Base-by-base conservation (phyloP, 2,888 invertebrate genomes). In the Hydropsyche betteni region DNA sequence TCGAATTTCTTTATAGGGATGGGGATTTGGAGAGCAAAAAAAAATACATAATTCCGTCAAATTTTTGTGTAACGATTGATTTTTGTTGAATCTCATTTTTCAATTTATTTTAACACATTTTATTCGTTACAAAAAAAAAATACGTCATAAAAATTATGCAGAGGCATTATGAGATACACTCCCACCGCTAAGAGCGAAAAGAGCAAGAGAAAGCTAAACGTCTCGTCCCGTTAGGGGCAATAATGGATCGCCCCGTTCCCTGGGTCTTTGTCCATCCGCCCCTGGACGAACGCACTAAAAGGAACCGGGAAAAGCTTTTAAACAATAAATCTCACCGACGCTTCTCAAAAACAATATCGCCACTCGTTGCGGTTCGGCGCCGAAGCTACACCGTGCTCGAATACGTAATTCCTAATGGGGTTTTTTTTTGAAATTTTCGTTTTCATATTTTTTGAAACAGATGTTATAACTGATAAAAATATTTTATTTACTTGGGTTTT, bases 251-350 rank as follows among this genome's bases (percentile, higher is more conserved):
- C 53, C 71, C 52, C 53, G 6, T 12, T 58, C 14, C 33, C 72
- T 8, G 24, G 33, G 12, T 33, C 55, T 24, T 55, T 55, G 16
- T 34, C 70, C 72, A 55, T 61, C 72, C 16, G n/a, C 53, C 70
- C 33, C 4, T 6, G 52, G 52, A 38, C 44, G 58, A 72, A 75
- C 75, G 75, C 76, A 78, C 77, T 79, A 79, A 79, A 79, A 79
- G 79, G 76, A 79, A 79, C 79, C 68, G 77, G 74, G 79, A 78
- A 79, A 79, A 77, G 79, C 79, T 79, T 78, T 79, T 78, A 79
- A 79, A 76, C 79, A 79, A 77, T 79, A 78, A 79, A 79, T 79
- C 79, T 76, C 74, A 36, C 72, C 38, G 53, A 69, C 68, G 61
- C 38, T 55, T 14, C 50, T 58, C 71, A 64, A 36, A 55, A 70